Evolutionary conservation across 2,888 invertebrate genomes (phyloP), one percentile per base, ranked within the genome.

Genomic region (Dynastes maya): DNA sequence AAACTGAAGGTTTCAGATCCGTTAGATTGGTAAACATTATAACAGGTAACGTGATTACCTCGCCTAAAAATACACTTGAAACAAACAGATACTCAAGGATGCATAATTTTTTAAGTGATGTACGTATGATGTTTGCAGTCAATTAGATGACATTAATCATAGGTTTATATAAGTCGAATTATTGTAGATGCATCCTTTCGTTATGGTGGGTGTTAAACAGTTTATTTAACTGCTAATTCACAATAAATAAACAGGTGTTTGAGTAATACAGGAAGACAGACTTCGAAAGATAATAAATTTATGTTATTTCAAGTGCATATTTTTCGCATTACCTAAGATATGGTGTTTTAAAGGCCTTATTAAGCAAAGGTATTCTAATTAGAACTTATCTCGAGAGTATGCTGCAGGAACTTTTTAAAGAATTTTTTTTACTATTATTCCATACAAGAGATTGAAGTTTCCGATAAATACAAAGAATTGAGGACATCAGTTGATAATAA

Each of bases 1-100:
- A 51, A 68, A 51, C 51, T 51, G 68, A 68, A 68, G 68, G 68
- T 68, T 68, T 51, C 51, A 11, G 4, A 29, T 51, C 68, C 68
- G 68, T 68, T 68, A 68, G 68, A 5, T 67, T 67, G 22, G 45
- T 22, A 22, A 67, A 45, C 9, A 22, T 58, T 58, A 58, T 16
- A 22, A 58, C 22, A 58, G 22, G 55, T 58, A 58, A 58, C 6
- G 8, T 58, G 16, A 58, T 22, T 58, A 9, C 22, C 55, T 22
- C 8, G 27, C 11, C 63, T 63, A 63, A 63, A 37, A 63, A 63
- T 63, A 63, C 22, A 32, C 63, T 63, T 32, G 29, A 63, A 63
- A 63, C 32, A 29, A 63, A 29, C 11, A 32, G 63, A 29, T 63
- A 2, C 13, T 63, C 63, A 63, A 63, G 63, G 63, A 63, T 63